phyloP scores from a whole-genome alignment of 2,113 vertebrate species.

The Oxygymnocypris stewartii region DNA sequence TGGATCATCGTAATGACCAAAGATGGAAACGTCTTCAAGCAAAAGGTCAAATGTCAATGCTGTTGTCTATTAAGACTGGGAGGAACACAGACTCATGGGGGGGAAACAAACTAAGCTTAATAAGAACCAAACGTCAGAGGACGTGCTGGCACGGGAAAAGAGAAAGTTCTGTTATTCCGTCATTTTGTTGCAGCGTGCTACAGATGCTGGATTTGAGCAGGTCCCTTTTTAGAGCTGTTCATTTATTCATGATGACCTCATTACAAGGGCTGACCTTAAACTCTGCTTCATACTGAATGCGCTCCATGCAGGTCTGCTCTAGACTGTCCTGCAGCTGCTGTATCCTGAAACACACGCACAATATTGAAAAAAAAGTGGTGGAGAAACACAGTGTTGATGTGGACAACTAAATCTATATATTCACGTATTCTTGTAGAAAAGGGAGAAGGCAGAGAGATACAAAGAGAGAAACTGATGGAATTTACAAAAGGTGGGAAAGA shows the following conservation, averaged over 20 bases:
- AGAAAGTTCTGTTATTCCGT: constrained; percentile 31
- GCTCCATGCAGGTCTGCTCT: constrained; percentile 65
- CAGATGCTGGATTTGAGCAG: constrained; percentile 31
- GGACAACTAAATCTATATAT: not conserved
- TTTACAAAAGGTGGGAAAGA: not conserved
- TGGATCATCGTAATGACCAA: not conserved
- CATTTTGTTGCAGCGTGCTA: constrained; percentile 24
- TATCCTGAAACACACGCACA: constrained; percentile 47
- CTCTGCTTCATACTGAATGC: constrained; percentile 66
- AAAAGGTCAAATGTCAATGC: constrained; percentile 12
- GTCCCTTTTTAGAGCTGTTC: constrained; percentile 59
- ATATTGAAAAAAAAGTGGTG: not conserved
- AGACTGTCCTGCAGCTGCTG: constrained; percentile 65
- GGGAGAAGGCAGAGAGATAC: not conserved
- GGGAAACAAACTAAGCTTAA: not conserved
- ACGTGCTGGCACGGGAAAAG: constrained; percentile 8
- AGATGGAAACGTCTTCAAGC: not conserved
- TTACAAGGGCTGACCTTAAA: constrained; percentile 74
- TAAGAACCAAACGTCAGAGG: constrained; percentile 26
- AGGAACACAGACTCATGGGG: not conserved
- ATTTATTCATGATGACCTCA: constrained; percentile 70
- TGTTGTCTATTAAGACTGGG: not conserved
- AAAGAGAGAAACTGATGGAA: not conserved
- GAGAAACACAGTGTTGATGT: constrained; percentile 16
- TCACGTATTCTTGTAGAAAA: not conserved